Base-by-base conservation (phyloP, 2,797 vertebrate species). In the Meda fulgida region DNA sequence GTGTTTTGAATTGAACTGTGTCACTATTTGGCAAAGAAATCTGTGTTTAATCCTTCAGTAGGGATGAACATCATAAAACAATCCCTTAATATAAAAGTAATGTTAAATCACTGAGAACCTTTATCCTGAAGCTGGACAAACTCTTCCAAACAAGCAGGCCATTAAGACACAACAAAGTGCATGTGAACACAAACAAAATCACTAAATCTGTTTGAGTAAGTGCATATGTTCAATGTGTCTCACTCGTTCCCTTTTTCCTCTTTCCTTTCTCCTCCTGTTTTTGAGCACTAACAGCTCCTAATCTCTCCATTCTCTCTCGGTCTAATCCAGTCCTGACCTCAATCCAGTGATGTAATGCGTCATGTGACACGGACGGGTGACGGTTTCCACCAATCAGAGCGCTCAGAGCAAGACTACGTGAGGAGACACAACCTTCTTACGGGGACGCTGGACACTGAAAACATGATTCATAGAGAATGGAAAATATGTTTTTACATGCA, bases 291-390 rank as follows among this genome's bases (percentile, higher is more conserved):
- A 69, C 55, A 55, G 69, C 84, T 77, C 16, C 29, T 66, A 87
- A 88, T 90, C 89, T 88, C 58, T 89, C 60, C 76, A 16, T 84
- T 81, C 29, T 75, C 55, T 65, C 40, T 81, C 82, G 70, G 23
- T 71, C 88, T 96, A 96, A 96, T 96, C 95, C 95, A 92, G 90
- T 84, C 67, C 90, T 95, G 95, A 94, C 95, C 95, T 94, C 94
- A 95, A 96, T 96, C 94, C 94, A 89, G 90, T 96, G 95, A 96
- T 95, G 95, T 94, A 96, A 95, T 92, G 89, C 88, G 92, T 94
- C 94, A 95, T 93, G 94, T 95, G 94, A 94, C 89, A n/a, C 83
- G 83, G 89, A 91, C 89, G 38, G 88, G 89, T 7, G 7, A 26
- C 0, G n/a, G 34, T 58, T 36, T 58, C 51, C 82, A 79, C 88